Base-by-base conservation (phyloP, 2,888 invertebrate genomes). In the Philhelius pedissequus region DNA sequence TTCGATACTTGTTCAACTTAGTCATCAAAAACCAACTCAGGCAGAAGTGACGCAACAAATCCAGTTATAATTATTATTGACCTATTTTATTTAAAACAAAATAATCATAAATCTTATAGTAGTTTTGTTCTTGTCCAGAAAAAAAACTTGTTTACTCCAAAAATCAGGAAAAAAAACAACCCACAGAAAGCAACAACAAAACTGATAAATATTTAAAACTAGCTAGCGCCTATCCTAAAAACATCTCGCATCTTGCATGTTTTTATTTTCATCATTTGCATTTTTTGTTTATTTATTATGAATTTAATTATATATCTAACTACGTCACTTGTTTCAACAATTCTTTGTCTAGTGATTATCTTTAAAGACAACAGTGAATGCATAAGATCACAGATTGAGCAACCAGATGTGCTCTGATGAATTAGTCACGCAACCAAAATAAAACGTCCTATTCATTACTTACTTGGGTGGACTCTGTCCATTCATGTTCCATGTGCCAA, bases 401-500 rank as follows among this genome's bases (percentile, higher is more conserved):
- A 62, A 30, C 15, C 43, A 62, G 43, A 62, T 62, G 43, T 43
- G 0, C 1, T 60, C 5, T n/a, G 18, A 32, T 40, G 4, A 50
- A 45, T 22, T 43, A 45, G 38, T 22, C 62, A 62, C 9, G 5
- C 43, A 27, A 13, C 27, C 5, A 27, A 62, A 60, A 40, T 60
- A 40, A 60, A 40, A 27, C 11, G 18, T 60, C 40, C 25, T 4
- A 40, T 15, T 43, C 1, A 13, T 4, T 20, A 87, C 88, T 92
- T 93, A 97, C 97, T 95, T 95, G 54, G 96, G 96, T 52, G 96
- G 95, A 87, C 93, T 93, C 89, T 98, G 96, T 35, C 97, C 98
- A 91, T 97, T 98, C 97, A 98, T 98, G 90, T 99, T 99, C 98
- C 98, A 99, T 25, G 97, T 97, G 6, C 97, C 98, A 73, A 98